Evolutionary conservation across 1,140 invertebrate genomes (phyloP), one percentile per base, ranked within the genome.

Genomic region (Drosophila busckii): DNA sequence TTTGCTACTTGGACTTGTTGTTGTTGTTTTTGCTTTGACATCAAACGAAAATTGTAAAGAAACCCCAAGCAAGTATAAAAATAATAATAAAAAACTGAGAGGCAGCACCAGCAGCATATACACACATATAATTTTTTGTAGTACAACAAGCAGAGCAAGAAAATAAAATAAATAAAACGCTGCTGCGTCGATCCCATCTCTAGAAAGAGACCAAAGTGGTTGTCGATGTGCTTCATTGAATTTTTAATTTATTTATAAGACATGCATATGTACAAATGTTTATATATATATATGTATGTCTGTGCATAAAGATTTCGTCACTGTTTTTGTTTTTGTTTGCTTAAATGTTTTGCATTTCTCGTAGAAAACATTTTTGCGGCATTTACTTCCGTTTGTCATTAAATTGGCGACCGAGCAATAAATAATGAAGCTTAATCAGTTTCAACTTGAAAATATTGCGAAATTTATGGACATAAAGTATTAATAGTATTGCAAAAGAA

Each of bases 21-120:
- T 31, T 28, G 22, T 42, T 37, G 6, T 19, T 49, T 15, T 26
- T 53, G 41, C 66, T 71, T 80, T 80, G 73, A 80, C 73, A 71
- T 78, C 64, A 80, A 80, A 78, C 44, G 73, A 65, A n/a, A 78
- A 70, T 67, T 54, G 66, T 61, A 50, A 68, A 64, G 56, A 76
- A 78, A 45, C 55, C 66, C 55, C 66, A n/a, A 50, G 22, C 28
- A 50, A 44, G 48, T 56, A 40, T 16, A 54, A 49, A 49, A 54
- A 49, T 46, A 53, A 63, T 42, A 68, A 52, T 44, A 55, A 53
- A 50, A 26, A 44, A 49, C 45, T 42, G 31, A 31, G 31, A 13
- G 28, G 17, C 20, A 38, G n/a, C n/a, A n/a, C n/a, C n/a, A n/a
- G n/a, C n/a, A n/a, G n/a, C n/a, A n/a, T n/a, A n/a, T n/a, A n/a